Base-by-base conservation (phyloP, 1,140 invertebrate genomes). In the Vanessa atalanta region DNA sequence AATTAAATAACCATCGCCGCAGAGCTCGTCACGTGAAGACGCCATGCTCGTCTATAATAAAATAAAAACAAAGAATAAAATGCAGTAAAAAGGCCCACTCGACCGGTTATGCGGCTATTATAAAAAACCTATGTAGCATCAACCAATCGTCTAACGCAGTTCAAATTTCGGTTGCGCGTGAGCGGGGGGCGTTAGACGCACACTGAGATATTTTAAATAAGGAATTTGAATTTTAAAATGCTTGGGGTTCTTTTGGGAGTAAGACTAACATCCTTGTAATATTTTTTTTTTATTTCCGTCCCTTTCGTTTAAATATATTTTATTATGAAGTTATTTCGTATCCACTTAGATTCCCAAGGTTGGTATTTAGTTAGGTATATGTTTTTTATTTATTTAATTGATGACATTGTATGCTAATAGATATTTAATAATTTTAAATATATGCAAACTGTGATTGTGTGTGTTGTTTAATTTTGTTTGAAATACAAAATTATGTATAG, bases 71-170 rank as follows among this genome's bases (percentile, higher is more conserved):
- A 75, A 55, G 78, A 70, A 78, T 65, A 80, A 73, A 73, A 63
- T 65, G 75, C 69, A 75, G 55, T 26, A 60, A 64, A 79, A 74
- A 71, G 69, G 78, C 75, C 73, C 71, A 74, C 72, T 70, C 57
- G 53, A 81, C 83, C 74, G 79, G 78, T 83, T 80, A 23, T 26
- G 47, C 53, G 53, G 12, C 69, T 31, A 53, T 72, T 69, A 80
- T 75, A 79, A 82, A 84, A 82, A 83, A 85, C 72, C 77, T 79
- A 83, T 67, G 77, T 77, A 72, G 79, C 75, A 72, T 80, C 79
- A 68, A 72, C 89, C 89, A 91, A 91, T 90, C 87, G 72, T 87
- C 88, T 90, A 90, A 88, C 87, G 75, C 77, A 67, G 73, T 90
- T 90, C 82, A 90, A 92, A 92, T 88, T 90, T 90, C 82, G 88